Base-by-base conservation (phyloP, 2,797 vertebrate genomes). In the Scomberomorus guttatus region DNA sequence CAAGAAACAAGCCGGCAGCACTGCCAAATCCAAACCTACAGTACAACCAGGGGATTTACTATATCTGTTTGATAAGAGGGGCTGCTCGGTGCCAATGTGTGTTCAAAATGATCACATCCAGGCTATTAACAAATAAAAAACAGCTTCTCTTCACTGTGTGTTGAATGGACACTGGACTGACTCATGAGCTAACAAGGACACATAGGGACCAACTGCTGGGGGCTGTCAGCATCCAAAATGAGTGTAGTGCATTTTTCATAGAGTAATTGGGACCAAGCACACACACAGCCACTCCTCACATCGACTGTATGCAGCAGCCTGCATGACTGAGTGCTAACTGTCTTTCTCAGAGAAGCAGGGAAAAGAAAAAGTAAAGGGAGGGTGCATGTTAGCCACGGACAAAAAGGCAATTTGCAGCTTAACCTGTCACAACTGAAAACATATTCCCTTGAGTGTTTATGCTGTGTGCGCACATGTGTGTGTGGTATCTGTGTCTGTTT, bases 1-100 rank as follows among this genome's bases (percentile, higher is more conserved):
- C 15, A 50, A 50, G 46, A 20, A 20, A 10, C 37, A 37, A 54
- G 39, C 4, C 59, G 39, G 70, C 10, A 62, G 24, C 12, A 29
- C 24, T 17, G 72, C 44, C 72, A 77, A 72, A 77, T 62, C 20
- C 57, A 72, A 55, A 46, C n/a, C 51, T 22, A 51, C 62, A 27
- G 37, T 11, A 37, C 37, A 37, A 54, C 34, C 32, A 2, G 24
- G 17, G 56, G 74, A 80, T 80, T 80, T 66, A 75, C 42, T 59
- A 24, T 2, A 37, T 72, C 20, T 56, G 64, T 12, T 48, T 58
- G 51, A 79, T 27, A 54, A 65, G 61, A 61, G 24, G 44, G 34
- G 69, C 39, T 57, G 34, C 17, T 7, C 17, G 2, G 17, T 5
- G 54, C 34, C 60, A 61, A 56, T 9, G 29, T 56, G 39, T 17